Conservation (phyloP, 2,113 vertebrate genomes). For the Passerina amoena region DNA sequence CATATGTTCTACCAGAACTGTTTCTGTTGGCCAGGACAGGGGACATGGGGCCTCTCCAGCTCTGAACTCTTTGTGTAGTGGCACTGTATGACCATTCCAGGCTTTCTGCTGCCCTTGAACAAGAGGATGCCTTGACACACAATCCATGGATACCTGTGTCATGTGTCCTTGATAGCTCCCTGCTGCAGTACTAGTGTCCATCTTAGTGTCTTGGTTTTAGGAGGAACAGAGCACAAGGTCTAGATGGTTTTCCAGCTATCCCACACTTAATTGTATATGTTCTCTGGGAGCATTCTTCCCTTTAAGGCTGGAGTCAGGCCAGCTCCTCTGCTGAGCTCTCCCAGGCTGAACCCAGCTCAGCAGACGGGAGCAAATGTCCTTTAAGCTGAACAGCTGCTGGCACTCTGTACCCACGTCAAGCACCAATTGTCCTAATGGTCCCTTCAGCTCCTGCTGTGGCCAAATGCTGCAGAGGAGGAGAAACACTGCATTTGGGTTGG, state of each 20-base stretch:
- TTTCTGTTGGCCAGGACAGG: too few species aligned
- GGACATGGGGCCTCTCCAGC: not conserved
- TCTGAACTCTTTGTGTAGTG: not conserved
- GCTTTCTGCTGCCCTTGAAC: not conserved
- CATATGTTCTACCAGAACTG: not conserved
- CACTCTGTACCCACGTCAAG: not conserved
- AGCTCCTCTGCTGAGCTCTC: not conserved
- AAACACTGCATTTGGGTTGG: accelerated
- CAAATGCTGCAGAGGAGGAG: not conserved
- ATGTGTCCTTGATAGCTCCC: not conserved
- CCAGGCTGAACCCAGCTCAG: not conserved
- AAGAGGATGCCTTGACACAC: not conserved
- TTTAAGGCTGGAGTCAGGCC: not conserved
- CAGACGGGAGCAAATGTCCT: not conserved
- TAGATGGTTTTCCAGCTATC: not conserved
- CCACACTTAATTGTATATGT: not conserved
- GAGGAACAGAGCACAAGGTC: not conserved
- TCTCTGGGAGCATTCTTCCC: not conserved
- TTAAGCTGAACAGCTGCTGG: not conserved
- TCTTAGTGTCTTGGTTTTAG: not conserved
- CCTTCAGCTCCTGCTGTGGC: not conserved
- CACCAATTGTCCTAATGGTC: not conserved
- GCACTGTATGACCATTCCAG: not conserved
- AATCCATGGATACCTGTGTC: not conserved
- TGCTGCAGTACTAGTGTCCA: not conserved